A percentile compares a stretch with the other conserved stretches of the same genome.
phyloP scores from a whole-genome alignment of 1,140 invertebrate genomes.

The Littorina saxatilis region DNA sequence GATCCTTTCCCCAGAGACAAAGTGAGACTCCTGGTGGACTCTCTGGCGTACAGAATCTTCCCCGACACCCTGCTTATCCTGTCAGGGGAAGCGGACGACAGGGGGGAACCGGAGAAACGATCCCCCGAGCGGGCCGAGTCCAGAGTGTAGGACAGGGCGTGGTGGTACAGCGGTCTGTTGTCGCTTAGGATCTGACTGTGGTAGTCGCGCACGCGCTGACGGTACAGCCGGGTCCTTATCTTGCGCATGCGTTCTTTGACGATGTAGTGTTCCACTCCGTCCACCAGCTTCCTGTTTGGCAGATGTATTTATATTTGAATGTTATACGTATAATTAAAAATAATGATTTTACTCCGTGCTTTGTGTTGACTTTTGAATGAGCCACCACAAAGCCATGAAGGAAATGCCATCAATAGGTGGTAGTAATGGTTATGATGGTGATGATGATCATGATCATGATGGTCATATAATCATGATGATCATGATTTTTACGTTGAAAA shows the following conservation, averaged over 20 bases:
- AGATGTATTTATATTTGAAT: background rate
- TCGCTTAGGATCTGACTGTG: constrained; percentile 22
- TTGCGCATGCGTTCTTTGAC: constrained; percentile 1
- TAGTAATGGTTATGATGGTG: too few species aligned
- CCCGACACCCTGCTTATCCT: background rate
- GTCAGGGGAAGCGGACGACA: background rate
- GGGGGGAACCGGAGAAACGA: background rate
- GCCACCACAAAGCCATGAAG: background rate
- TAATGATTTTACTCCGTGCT: background rate
- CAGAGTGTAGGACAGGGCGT: background rate
- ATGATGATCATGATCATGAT: background rate
- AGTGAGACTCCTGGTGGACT: background rate
- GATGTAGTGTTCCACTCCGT: constrained; percentile 14
- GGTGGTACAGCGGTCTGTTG: background rate
- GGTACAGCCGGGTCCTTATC: background rate
- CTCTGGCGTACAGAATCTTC: background rate
- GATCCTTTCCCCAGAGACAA: too few species aligned
- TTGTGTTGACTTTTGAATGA: background rate
- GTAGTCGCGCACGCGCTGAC: constrained; percentile 10
- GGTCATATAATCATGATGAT: background rate
- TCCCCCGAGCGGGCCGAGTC: background rate
- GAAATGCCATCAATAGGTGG: background rate
- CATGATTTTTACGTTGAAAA: too few species aligned
- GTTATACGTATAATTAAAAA: background rate
- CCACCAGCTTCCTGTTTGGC: constrained; percentile 20